phyloP scores from a whole-genome alignment of 2,797 vertebrate species.

The Lemur catta region DNA sequence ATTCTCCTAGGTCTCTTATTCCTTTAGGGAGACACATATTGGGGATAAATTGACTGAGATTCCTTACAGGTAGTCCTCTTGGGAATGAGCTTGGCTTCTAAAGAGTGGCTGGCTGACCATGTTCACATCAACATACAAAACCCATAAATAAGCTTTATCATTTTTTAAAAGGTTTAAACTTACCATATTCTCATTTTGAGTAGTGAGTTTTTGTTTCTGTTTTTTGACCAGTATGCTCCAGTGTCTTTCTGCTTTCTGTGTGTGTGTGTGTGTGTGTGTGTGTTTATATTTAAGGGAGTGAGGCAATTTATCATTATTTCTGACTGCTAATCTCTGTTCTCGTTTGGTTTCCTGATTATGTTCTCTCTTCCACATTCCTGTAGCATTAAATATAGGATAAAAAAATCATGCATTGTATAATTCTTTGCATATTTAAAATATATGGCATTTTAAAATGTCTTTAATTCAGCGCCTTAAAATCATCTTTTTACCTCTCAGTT shows the following conservation, averaged over 20 bases:
- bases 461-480: neutral
- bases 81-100: neutral
- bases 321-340: neutral
- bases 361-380: neutral
- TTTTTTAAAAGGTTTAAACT: constrained; percentile 1
- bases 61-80: neutral
- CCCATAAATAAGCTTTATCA: neutral
- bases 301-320: neutral
- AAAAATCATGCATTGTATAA: neutral
- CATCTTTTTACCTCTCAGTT: neutral
- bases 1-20: neutral
- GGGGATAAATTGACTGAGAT: neutral
- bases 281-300: neutral
- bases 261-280: neutral
- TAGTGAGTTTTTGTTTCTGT: neutral
- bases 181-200: neutral
- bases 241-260: neutral
- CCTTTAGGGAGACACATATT: neutral
- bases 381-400: neutral
- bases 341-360: neutral
- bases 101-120: neutral
- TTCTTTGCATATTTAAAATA: neutral
- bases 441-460: neutral
- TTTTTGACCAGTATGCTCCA: neutral
- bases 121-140: neutral